phyloP scores from a whole-genome alignment of 2,113 vertebrate species.

The Dicaeum eximium region DNA sequence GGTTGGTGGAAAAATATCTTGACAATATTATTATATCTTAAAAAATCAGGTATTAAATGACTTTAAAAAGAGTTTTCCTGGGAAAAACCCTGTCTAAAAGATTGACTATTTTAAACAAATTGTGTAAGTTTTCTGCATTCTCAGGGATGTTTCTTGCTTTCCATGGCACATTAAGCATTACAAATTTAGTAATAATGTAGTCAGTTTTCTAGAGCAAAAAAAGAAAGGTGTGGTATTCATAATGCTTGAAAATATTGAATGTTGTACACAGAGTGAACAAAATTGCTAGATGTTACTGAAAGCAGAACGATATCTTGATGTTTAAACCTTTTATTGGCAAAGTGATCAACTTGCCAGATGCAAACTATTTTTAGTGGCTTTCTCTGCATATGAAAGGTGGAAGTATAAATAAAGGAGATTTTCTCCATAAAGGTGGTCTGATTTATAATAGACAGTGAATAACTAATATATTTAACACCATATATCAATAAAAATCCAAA shows the following conservation, averaged over 20 bases:
- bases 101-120: neutral
- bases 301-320: neutral
- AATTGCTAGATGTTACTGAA: slow-evolving; percentile 8
- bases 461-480: neutral
- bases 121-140: neutral
- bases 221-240: neutral
- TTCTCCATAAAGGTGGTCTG: neutral
- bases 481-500: neutral
- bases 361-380: slow-evolving; percentile 47
- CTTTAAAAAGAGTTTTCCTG: neutral
- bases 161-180: neutral
- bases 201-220: slow-evolving; percentile 5
- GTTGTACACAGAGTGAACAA: slow-evolving; percentile 24
- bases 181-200: slow-evolving; percentile 19
- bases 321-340: slow-evolving; percentile 54
- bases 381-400: slow-evolving; percentile 19
- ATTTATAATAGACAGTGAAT: neutral
- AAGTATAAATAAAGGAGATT: neutral
- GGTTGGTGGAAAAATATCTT: neutral
- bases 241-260: slow-evolving; percentile 40
- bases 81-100: neutral
- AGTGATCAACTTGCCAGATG: slow-evolving; percentile 25
- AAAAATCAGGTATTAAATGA: neutral
- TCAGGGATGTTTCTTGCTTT: slow-evolving; percentile 6
- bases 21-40: neutral